Conservation (phyloP, 2,888 invertebrate genomes). For the Lycocerus yunnanus region DNA sequence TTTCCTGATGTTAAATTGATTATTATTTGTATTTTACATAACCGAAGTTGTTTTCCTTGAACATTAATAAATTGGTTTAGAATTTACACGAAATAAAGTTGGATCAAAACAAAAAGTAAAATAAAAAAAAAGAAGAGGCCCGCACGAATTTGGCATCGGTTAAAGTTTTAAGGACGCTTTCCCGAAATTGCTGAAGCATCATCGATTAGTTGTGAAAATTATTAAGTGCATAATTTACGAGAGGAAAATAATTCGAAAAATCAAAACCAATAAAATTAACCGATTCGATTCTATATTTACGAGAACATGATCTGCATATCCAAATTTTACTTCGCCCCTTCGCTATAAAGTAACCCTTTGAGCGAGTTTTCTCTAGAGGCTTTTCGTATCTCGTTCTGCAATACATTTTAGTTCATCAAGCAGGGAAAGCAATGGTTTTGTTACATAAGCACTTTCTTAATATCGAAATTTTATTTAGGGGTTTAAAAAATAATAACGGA, state of each 20-base stretch:
- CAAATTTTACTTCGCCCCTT: constrained; percentile 32
- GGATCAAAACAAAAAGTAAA: too few species aligned
- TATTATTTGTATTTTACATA: not conserved
- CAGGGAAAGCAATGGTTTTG: constrained; percentile 7
- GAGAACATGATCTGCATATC: constrained; percentile 33
- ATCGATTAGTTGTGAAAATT: not conserved
- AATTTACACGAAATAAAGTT: not conserved
- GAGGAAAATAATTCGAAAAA: not conserved
- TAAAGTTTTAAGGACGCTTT: not conserved
- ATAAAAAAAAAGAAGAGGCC: not conserved
- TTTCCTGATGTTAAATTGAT: not conserved
- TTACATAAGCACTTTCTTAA: not conserved
- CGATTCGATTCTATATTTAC: constrained; percentile 34
- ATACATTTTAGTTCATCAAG: constrained; percentile 20
- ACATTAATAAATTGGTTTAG: not conserved
- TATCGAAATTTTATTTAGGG: not conserved
- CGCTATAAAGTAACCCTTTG: constrained; percentile 22
- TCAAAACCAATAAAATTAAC: constrained; percentile 33
- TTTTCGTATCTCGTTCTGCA: constrained; percentile 16
- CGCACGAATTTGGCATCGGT: not conserved
- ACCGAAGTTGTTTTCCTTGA: not conserved
- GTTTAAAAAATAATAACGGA: not conserved
- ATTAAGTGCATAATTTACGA: not conserved
- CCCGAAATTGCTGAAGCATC: too few species aligned
- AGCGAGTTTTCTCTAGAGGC: constrained; percentile 23